Evolutionary conservation across 1,140 invertebrate genomes (phyloP), one percentile per base, ranked within the genome.

Genomic region (Drosophila subpulchrella): DNA sequence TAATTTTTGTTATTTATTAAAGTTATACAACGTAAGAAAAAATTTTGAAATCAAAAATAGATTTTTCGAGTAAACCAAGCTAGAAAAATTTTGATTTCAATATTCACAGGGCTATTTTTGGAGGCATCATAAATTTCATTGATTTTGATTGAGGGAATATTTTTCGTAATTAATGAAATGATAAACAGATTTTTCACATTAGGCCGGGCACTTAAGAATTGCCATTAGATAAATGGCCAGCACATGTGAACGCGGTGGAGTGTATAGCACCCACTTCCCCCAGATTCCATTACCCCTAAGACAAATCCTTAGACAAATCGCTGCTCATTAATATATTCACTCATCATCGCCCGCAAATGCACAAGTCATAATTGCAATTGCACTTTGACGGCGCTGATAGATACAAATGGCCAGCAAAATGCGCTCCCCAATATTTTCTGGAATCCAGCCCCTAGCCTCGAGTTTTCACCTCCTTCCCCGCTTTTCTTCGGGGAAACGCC

Each of bases 251-350:
- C 7, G 32, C 38, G 32, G 38, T 46, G 71, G 42, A 46, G 30
- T 17, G 30, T 20, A 32, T 47, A 10, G 17, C 11, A n/a, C 36
- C 15, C 11, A 30, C 7, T 17, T 24, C 13, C 4, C 59, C 36
- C n/a, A 20, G 32, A 24, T 32, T 20, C 50, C 34, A 34, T 30
- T 38, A 12, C 38, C 68, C 66, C 38, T 8, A 20, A 15, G 32
- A 32, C 27, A 36, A 39, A 56, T 75, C 47, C 62, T 36, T 54
- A 78, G 85, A 89, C 85, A 89, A 90, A 89, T 89, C 85, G 77
- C 80, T 89, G 77, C 58, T 89, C 84, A 89, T 89, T 89, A 89
- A 89, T 89, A 89, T 84, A 89, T 90, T 84, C 84, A 89, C 84
- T 88, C 84, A 88, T 84, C 84, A 89, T 84, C 42, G 72, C 38